A percentile compares a stretch with the other conserved stretches of the same genome.
Conservation (phyloP, 2,113 vertebrate genomes). For the Neodon shergylaensis region DNA sequence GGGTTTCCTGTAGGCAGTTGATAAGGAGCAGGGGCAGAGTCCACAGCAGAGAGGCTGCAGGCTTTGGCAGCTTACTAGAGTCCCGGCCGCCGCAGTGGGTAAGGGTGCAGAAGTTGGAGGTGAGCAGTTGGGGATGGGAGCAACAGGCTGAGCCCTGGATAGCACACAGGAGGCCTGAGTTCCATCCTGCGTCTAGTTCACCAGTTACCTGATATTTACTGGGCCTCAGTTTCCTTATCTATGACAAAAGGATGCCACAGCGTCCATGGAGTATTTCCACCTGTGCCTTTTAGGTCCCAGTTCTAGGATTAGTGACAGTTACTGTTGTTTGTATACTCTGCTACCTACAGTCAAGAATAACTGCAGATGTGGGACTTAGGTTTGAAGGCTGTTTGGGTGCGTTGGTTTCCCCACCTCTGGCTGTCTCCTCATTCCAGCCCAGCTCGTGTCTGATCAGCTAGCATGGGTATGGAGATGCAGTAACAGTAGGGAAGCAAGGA, state of each 20-base stretch:
- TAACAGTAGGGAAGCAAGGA: neutral
- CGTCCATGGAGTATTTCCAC: rapidly evolving
- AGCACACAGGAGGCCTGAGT: neutral
- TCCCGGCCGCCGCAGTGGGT: too few relatives aligned
- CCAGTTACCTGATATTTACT: neutral
- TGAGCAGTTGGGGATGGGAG: rapidly evolving
- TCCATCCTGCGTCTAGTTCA: neutral
- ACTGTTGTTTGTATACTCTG: too few relatives aligned
- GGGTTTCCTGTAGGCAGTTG: rapidly evolving
- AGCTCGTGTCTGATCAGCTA: neutral
- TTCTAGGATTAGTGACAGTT: rapidly evolving
- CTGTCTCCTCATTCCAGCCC: neutral
- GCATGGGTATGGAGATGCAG: neutral
- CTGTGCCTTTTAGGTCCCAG: rapidly evolving
- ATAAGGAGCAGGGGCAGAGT: neutral
- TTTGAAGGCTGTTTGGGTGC: rapidly evolving
- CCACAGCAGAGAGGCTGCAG: neutral
- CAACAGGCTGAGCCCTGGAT: neutral
- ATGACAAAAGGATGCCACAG: neutral
- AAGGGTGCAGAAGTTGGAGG: neutral
- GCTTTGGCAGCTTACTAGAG: neutral
- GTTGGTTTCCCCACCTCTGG: rapidly evolving
- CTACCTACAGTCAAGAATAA: neutral
- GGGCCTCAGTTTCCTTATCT: neutral
- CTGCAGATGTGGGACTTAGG: rapidly evolving